Percentiles rank a stretch among this genome's conserved stretches.
Evolutionary conservation across 2,797 vertebrate genomes (phyloP).

Genomic region (Manis javanica): DNA sequence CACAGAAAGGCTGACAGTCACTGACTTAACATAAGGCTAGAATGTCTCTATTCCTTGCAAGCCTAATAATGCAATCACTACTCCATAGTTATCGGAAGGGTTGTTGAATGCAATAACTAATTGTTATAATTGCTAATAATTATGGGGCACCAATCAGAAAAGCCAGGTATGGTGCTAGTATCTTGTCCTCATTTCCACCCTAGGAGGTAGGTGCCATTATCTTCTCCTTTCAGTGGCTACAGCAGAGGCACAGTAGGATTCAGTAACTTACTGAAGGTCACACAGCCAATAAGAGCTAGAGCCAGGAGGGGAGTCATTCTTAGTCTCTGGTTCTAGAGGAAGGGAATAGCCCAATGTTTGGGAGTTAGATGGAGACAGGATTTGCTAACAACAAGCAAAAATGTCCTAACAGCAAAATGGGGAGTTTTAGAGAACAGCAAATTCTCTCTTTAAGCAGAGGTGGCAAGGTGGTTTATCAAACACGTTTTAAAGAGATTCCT

Average conservation of each 20-base stretch:
- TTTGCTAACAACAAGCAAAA: slow-evolving; percentile 30
- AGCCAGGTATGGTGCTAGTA: neutral
- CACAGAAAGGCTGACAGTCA: neutral
- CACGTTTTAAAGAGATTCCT: neutral
- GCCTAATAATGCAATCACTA: neutral
- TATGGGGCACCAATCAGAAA: neutral
- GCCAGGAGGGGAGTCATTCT: neutral
- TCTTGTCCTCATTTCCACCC: neutral
- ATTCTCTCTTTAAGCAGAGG: neutral
- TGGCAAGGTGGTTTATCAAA: neutral
- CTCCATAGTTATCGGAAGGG: neutral
- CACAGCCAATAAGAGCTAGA: neutral
- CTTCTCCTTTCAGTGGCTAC: neutral
- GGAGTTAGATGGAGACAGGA: neutral
- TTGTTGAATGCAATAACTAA: neutral
- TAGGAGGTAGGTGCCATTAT: neutral
- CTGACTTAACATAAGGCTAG: neutral
- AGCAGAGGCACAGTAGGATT: neutral
- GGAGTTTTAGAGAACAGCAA: neutral
- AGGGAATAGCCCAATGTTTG: neutral
- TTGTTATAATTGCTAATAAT: neutral
- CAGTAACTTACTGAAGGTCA: neutral
- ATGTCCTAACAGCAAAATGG: neutral
- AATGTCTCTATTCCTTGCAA: neutral
- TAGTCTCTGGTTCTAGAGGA: neutral